These are phyloP conservation scores for Meiosimyza platycephala DNA, from an alignment of 2,888 invertebrate species.

Conservation along the genomic window DNA sequence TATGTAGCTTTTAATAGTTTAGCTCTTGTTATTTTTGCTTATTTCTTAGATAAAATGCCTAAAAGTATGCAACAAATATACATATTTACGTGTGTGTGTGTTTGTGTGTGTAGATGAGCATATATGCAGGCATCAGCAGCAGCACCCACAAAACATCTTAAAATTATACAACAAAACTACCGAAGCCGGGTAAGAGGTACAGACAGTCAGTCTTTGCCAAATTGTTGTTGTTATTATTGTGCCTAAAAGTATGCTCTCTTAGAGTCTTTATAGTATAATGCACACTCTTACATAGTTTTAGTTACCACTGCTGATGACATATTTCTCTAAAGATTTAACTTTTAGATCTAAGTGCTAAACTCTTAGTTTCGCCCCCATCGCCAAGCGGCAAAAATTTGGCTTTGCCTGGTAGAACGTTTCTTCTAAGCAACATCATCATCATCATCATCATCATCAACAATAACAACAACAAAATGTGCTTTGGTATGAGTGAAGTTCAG, in stretches of 20 bases:
- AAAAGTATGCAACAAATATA: constrained; percentile 35
- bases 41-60: constrained; percentile 30
- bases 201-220: background rate
- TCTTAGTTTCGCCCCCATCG: too few species aligned
- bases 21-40: constrained; percentile 12
- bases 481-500: too few species aligned
- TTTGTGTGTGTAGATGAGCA: constrained; percentile 16
- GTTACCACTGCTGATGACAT: too few species aligned
- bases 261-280: too few species aligned
- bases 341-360: too few species aligned
- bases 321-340: too few species aligned
- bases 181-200: background rate
- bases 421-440: too few species aligned
- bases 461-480: too few species aligned
- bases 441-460: too few species aligned
- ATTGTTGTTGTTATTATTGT: constrained; percentile 42
- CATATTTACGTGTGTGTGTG: constrained; percentile 29
- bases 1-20: background rate
- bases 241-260: constrained; percentile 55
- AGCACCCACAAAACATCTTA: constrained; percentile 29
- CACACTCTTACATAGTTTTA: too few species aligned
- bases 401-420: too few species aligned
- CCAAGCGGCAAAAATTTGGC: too few species aligned
- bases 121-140: constrained; percentile 16
- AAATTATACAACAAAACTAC: constrained; percentile 23